Evolutionary conservation across 2,113 vertebrate species (phyloP).

Genomic region (Noturus placidus): DNA sequence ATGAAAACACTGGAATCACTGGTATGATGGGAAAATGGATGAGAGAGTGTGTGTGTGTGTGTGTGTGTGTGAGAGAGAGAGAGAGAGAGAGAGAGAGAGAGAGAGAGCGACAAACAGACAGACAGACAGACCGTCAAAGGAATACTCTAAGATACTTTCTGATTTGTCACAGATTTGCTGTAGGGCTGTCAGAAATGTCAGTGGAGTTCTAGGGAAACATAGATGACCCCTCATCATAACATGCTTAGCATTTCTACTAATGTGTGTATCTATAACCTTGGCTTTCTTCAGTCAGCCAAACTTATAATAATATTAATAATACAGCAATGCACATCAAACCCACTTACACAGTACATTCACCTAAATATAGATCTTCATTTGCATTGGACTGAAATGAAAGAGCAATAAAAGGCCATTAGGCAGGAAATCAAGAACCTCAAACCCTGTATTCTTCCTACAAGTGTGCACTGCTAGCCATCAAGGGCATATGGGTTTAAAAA

Average conservation of each 20-base stretch:
- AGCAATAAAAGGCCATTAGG: background rate
- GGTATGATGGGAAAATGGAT: background rate
- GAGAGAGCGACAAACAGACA: background rate
- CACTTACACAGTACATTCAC: conserved; percentile 6
- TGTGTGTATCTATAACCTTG: background rate
- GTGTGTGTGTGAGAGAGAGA: background rate
- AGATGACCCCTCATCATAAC: conserved; percentile 8
- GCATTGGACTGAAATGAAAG: background rate
- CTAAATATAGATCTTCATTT: conserved; percentile 1
- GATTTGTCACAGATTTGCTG: conserved; percentile 18
- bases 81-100: background rate
- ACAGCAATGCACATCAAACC: conserved; percentile 3
- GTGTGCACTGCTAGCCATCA: background rate
- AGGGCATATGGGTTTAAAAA: background rate
- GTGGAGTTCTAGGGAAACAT: conserved; percentile 26
- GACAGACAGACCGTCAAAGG: background rate
- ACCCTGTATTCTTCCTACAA: background rate
- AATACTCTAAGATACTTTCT: background rate
- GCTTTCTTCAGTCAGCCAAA: background rate
- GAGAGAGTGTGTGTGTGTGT: background rate
- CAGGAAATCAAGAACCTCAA: background rate
- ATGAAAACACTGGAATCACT: conserved; percentile 16
- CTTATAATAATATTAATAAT: conserved; percentile 5
- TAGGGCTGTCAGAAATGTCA: conserved; percentile 41
- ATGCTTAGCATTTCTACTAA: conserved; percentile 18